Percentiles rank a stretch among this genome's conserved stretches.
Conservation (phyloP, 2,888 invertebrate species). For the Plagiodera versicolora region DNA sequence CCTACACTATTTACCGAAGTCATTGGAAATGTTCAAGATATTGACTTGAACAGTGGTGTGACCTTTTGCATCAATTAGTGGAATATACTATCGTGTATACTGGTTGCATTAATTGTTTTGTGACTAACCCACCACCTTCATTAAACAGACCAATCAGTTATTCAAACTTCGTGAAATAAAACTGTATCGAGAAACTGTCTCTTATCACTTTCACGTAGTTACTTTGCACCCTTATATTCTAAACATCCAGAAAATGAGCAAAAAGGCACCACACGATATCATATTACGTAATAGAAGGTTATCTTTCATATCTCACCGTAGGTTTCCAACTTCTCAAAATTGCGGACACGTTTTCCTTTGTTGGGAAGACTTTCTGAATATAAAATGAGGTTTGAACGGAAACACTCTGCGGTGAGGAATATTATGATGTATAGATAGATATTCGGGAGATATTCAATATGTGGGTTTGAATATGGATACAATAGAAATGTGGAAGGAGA, state of each 20-base stretch:
- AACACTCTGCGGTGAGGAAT: constrained; percentile 16
- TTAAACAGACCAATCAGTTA: too few relatives aligned
- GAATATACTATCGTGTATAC: too few relatives aligned
- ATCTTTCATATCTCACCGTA: constrained; percentile 1
- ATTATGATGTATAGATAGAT: constrained; percentile 16
- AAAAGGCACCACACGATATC: not conserved
- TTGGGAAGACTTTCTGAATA: constrained; percentile 23
- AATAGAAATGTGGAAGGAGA: constrained; percentile 9
- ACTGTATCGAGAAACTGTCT: not conserved
- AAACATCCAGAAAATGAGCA: not conserved
- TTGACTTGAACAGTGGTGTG: too few relatives aligned
- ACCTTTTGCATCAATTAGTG: too few relatives aligned
- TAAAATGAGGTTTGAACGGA: constrained; percentile 23
- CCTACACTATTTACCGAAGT: too few relatives aligned
- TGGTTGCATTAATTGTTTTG: too few relatives aligned
- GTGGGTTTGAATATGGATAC: not conserved
- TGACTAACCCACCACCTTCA: too few relatives aligned
- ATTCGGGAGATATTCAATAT: constrained; percentile 9
- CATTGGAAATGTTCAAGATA: too few relatives aligned
- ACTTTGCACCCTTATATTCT: not conserved
- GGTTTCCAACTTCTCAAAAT: constrained; percentile 13
- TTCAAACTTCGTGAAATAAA: too few relatives aligned
- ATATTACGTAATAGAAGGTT: constrained; percentile 6
- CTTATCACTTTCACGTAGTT: not conserved
- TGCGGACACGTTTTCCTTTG: constrained; percentile 21